Base-by-base conservation (phyloP, 2,797 vertebrate species). In the Sciurus vulgaris region DNA sequence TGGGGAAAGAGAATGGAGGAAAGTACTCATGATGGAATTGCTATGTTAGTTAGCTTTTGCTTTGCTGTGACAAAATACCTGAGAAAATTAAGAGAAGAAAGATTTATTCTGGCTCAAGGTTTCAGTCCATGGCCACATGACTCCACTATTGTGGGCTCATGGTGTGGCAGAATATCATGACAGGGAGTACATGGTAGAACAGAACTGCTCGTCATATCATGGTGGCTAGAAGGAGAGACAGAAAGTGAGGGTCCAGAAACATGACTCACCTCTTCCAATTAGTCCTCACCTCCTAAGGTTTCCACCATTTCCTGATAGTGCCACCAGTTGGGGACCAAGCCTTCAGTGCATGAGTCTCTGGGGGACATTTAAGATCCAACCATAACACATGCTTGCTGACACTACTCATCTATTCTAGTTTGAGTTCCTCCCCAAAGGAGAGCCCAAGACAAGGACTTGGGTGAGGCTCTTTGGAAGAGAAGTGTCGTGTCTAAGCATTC, bases 391-490 rank as follows among this genome's bases (percentile, higher is more conserved):
- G 12, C 4, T 87, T 33, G 44, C 20, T 17, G 87, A n/a, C n/a
- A 72, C 76, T 56, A 47, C 10, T 85, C 41, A 69, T 30, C 44
- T 81, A 61, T 18, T 6, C n/a, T 78, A 18, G 13, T 61, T 61
- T 82, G 30, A 14, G 20, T 76, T 49, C 14, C 38, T 26, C 6
- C 24, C 10, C 30, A 49, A 51, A 77, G 7, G 2, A 67, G 49
- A 92, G 41, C n/a, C 18, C 8, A 51, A 85, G 33, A 70, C 30
- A 96, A n/a, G 33, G 44, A 77, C 30, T 51, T 77, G 47, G 4
- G 30, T 73, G 17, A 82, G 33, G 69, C 28, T 86, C 81, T 84
- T 90, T 93, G 79, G 30, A 89, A 85, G 70, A 13, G 18, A 89
- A 82, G 89, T 20, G 33, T 7, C 3, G 8, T 38, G 12, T 26